Percentiles rank a stretch among this genome's conserved stretches.
These are phyloP conservation scores for Scomberomorus guttatus DNA, from an alignment of 2,797 vertebrate genomes.

Conservation along the genomic window DNA sequence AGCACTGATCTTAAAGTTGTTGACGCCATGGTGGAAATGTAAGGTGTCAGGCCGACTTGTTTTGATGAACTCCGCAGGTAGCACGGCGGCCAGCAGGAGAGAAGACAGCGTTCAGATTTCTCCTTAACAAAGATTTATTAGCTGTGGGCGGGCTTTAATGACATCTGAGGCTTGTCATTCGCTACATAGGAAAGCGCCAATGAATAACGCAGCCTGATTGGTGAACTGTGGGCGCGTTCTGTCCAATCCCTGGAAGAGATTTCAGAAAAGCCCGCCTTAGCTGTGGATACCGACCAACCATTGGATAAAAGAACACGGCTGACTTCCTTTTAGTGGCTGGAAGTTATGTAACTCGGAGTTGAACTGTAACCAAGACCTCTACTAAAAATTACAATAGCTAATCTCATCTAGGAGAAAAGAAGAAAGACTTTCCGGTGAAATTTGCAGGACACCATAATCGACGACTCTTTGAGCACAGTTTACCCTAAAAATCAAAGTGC, in stretches of 20 bases:
- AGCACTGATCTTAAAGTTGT: conserved; percentile 76
- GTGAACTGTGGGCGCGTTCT: accelerated
- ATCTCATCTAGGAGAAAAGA: neutral
- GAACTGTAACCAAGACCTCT: neutral
- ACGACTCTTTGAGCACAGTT: neutral
- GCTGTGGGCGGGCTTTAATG: conserved; percentile 45
- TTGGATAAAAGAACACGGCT: conserved; percentile 44
- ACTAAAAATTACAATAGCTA: neutral
- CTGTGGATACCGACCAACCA: conserved; percentile 9
- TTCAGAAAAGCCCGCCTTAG: conserved; percentile 25
- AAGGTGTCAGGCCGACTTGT: neutral
- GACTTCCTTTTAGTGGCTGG: neutral
- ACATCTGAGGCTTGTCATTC: conserved; percentile 32
- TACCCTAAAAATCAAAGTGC: neutral
- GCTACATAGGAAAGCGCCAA: conserved; percentile 25
- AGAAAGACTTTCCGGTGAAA: neutral
- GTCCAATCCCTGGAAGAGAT: conserved; percentile 39
- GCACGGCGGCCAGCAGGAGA: conserved; percentile 30
- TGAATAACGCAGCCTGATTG: conserved; percentile 42
- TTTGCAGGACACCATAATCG: neutral
- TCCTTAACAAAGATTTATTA: neutral
- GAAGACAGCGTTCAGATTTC: neutral
- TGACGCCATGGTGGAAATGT: conserved; percentile 78
- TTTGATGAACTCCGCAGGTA: conserved; percentile 16
- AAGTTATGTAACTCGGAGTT: conserved; percentile 36